Evolutionary conservation across 2,797 vertebrate genomes (phyloP).

Genomic region (Pogonophryne albipinna): DNA sequence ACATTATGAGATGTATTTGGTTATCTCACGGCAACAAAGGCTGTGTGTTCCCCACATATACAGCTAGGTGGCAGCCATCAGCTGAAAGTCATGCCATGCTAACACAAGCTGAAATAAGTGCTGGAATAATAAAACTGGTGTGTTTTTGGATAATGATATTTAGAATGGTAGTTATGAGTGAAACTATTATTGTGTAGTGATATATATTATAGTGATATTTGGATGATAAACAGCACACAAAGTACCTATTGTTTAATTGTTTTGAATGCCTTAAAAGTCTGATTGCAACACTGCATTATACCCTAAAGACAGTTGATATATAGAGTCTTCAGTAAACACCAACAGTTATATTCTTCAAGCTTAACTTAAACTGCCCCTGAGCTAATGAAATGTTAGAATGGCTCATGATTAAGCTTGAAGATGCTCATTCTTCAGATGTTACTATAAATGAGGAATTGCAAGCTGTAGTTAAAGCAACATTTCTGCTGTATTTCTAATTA

Average conservation of each 20-base stretch:
- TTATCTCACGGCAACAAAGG: neutral
- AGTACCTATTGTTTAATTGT: neutral
- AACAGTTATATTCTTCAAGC: neutral
- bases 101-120: neutral
- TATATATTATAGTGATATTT: neutral
- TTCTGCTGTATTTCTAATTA: neutral
- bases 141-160: neutral
- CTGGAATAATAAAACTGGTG: neutral
- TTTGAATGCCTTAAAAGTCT: neutral
- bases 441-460: neutral
- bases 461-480: neutral
- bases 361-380: neutral
- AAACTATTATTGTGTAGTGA: too few species aligned
- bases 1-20: neutral
- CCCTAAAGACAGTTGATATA: neutral
- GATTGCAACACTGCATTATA: neutral
- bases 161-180: neutral
- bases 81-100: neutral
- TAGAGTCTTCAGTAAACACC: neutral
- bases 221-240: neutral
- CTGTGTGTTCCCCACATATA: neutral
- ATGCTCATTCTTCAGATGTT: neutral
- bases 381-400: neutral
- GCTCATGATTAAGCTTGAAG: neutral
- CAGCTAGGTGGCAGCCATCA: neutral